Evolutionary conservation across 2,113 vertebrate species (phyloP).

Genomic region (Pyxicephalus adspersus): DNA sequence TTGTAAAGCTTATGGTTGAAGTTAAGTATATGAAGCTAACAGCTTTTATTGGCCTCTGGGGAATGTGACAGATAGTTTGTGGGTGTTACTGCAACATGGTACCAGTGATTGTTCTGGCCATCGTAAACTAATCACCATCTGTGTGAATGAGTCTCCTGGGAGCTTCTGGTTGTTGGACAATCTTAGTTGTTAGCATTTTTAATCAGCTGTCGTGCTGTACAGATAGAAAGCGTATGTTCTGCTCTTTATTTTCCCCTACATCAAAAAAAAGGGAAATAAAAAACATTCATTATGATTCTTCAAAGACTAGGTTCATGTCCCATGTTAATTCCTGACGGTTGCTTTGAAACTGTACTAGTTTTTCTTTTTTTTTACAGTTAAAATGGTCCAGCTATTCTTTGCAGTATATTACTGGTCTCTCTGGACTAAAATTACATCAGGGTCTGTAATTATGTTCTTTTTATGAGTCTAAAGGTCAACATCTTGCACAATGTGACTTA

Average conservation of each 20-base stretch:
- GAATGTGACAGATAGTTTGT: constrained; percentile 81
- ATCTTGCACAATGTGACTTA: constrained; percentile 1
- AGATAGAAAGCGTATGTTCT: constrained; percentile 80
- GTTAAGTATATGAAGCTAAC: constrained; percentile 83
- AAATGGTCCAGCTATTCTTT: constrained; percentile 9
- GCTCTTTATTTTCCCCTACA: constrained; percentile 69
- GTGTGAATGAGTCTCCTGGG: constrained; percentile 77
- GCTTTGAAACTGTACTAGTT: constrained; percentile 40
- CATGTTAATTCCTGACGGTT: constrained; percentile 27
- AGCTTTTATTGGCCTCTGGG: constrained; percentile 79
- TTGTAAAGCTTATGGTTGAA: constrained; percentile 83
- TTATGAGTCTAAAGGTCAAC: constrained; percentile 7
- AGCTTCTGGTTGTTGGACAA: constrained; percentile 79
- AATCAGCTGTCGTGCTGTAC: constrained; percentile 78
- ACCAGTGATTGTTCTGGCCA: constrained; percentile 78
- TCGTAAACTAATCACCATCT: constrained; percentile 85
- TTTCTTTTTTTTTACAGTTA: constrained; percentile 26
- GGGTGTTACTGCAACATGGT: constrained; percentile 80
- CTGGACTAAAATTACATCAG: constrained; percentile 36
- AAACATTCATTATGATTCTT: constrained; percentile 61
- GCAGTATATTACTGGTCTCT: constrained; percentile 12
- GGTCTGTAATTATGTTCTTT: constrained; percentile 22
- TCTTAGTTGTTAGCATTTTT: constrained; percentile 85
- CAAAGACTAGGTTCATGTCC: constrained; percentile 34
- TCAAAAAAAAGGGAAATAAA: constrained; percentile 41